Conservation (phyloP, 2,888 invertebrate genomes). For the Resseliella maxima region DNA sequence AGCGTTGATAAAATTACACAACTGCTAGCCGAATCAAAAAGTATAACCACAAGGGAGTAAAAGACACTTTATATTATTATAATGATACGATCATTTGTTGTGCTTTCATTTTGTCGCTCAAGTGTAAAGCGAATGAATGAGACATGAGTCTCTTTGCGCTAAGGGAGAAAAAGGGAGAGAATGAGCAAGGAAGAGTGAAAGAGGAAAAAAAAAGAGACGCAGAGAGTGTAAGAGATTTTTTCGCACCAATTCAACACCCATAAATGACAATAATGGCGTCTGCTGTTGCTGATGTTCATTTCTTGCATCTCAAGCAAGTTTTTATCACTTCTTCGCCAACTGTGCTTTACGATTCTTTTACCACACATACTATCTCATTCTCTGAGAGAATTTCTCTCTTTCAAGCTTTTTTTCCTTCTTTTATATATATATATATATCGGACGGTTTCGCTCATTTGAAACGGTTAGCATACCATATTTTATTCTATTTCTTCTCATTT, state of each 20-base stretch:
- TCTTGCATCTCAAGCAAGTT: conserved; percentile 53
- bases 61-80: conserved; percentile 40
- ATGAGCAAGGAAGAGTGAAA: neutral
- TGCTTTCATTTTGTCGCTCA: neutral
- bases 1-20: conserved; percentile 45
- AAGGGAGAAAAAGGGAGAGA: no score
- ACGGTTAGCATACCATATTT: neutral
- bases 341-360: conserved; percentile 4
- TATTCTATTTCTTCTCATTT: conserved; percentile 41
- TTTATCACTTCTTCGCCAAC: conserved; percentile 40
- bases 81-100: conserved; percentile 27
- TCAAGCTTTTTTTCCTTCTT: neutral
- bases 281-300: conserved; percentile 55
- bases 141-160: no score
- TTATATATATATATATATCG: no score
- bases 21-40: conserved; percentile 37
- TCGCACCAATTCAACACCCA: conserved; percentile 26
- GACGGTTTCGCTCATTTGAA: neutral
- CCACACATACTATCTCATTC: neutral
- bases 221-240: neutral
- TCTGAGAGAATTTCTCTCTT: neutral
- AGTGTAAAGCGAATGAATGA: no score
- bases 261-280: conserved; percentile 51
- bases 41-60: conserved; percentile 36
- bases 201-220: neutral